Conservation (phyloP, 2,888 invertebrate species). For the Eueremaeus valkanovi region DNA sequence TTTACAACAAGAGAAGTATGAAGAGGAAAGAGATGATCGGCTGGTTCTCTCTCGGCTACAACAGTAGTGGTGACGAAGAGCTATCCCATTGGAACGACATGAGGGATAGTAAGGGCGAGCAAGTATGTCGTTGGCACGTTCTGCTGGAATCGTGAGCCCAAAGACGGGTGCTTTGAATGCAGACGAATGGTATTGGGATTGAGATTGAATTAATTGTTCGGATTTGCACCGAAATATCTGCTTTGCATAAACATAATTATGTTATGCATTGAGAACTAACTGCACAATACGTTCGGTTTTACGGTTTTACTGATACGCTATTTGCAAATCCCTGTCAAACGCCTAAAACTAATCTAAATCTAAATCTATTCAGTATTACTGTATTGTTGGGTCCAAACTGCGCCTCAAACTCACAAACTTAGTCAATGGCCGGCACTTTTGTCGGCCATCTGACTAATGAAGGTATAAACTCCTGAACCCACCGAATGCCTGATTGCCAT, state of each 20-base stretch:
- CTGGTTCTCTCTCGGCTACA: conserved; percentile 89
- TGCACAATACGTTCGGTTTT: too few species aligned
- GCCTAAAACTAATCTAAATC: conserved; percentile 18
- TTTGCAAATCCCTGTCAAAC: conserved; percentile 33
- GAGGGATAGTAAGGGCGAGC: conserved; percentile 75
- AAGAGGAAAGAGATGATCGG: conserved; percentile 95
- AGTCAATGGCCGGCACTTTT: not conserved
- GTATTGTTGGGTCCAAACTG: conserved; percentile 29
- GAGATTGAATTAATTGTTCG: conserved; percentile 12
- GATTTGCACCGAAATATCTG: conserved; percentile 20
- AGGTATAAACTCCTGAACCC: conserved; percentile 33
- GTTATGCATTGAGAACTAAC: conserved; percentile 33
- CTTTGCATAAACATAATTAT: conserved; percentile 21
- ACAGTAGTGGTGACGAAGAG: conserved; percentile 87
- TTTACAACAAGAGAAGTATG: conserved; percentile 84
- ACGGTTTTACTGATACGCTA: conserved; percentile 20
- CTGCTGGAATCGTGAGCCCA: conserved; percentile 60
- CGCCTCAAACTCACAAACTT: too few species aligned
- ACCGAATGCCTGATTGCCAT: conserved; percentile 35
- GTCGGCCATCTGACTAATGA: not conserved
- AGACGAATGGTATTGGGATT: too few species aligned
- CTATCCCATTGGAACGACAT: conserved; percentile 89
- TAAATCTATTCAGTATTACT: not conserved
- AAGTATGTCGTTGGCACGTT: conserved; percentile 91
- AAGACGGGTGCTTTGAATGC: not conserved